Evolutionary conservation across 2,113 vertebrate species (phyloP), one percentile per base, ranked within the genome.

Genomic region (Muntiacus reevesi): DNA sequence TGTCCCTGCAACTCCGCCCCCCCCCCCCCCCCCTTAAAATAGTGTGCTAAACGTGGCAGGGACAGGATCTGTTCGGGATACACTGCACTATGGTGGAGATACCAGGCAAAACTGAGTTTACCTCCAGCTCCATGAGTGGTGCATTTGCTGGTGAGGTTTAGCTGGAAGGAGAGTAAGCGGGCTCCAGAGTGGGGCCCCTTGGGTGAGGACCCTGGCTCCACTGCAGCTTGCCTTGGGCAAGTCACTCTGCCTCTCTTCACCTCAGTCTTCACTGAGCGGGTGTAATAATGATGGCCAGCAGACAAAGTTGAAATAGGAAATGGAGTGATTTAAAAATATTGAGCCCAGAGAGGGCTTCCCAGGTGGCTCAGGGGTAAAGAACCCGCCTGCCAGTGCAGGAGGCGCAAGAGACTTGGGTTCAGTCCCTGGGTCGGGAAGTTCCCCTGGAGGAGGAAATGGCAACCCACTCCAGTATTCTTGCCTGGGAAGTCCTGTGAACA

Each of bases 11-110:
- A 8, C 40, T 40, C 40, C 40, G 40, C 43, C 7, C 36, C 12
- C 12, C 19, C n/a, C 13, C 1, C 0, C 1, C 3, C 1, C 1
- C 3, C 4, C n/a, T 57, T 4, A 47, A 40, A 71, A 11, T 28
- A 47, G 28, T 30, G 59, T 62, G 57, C 47, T 33, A 0, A 15
- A 57, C 45, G 10, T 74, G n/a, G 33, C 52, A 14, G 57, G 40
- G 13, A 7, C 79, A 33, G 33, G 52, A 8, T 57, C 30, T 88
- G 14, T 40, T 47, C 43, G 33, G 83, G 67, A 12, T n/a, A 17
- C 16, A 1, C 25, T 21, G 28, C 1, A 0, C 10, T 11, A 7
- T 55, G 15, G 5, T 33, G 76, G 47, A 40, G n/a, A 60, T 4
- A 14, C 17, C 16, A 1, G 11, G 5, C 9, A 45, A 11, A 43